Evolutionary conservation across 2,888 invertebrate species (phyloP).

Genomic region (Hypolimnas misippus): DNA sequence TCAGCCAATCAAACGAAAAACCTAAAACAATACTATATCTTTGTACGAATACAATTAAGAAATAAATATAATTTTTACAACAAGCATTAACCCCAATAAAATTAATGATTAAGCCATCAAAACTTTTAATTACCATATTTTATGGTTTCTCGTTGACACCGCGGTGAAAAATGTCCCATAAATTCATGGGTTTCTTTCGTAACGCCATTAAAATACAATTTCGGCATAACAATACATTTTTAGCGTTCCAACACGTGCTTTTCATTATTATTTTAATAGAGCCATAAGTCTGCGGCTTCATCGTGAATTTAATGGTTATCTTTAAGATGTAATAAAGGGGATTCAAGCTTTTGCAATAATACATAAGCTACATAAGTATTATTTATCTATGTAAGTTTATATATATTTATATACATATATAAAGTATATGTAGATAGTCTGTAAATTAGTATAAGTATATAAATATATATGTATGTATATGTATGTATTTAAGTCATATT

Average conservation of each 20-base stretch:
- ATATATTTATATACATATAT: no score
- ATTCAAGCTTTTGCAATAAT: neutral
- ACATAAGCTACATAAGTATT: neutral
- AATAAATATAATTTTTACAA: neutral
- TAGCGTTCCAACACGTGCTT: neutral
- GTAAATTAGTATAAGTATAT: no score
- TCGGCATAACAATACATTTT: slow-evolving; percentile 4
- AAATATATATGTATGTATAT: no score
- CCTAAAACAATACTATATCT: neutral
- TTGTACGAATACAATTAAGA: slow-evolving; percentile 1
- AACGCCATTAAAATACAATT: slow-evolving; percentile 10
- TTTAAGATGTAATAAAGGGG: neutral
- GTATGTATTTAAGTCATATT: no score
- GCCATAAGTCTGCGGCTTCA: neutral
- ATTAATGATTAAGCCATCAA: slow-evolving; percentile 13
- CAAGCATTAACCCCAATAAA: slow-evolving; percentile 9
- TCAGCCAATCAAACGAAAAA: no score
- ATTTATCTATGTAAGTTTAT: no score
- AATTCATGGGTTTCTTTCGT: slow-evolving; percentile 10
- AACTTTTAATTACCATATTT: slow-evolving; percentile 8
- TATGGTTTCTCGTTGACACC: slow-evolving; percentile 2
- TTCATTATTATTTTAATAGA: slow-evolving; percentile 7
- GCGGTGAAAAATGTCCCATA: neutral
- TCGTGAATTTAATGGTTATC: slow-evolving; percentile 1
- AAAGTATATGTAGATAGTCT: no score